phyloP scores from a whole-genome alignment of 2,888 invertebrate species.

The Chouioia cunea region DNA sequence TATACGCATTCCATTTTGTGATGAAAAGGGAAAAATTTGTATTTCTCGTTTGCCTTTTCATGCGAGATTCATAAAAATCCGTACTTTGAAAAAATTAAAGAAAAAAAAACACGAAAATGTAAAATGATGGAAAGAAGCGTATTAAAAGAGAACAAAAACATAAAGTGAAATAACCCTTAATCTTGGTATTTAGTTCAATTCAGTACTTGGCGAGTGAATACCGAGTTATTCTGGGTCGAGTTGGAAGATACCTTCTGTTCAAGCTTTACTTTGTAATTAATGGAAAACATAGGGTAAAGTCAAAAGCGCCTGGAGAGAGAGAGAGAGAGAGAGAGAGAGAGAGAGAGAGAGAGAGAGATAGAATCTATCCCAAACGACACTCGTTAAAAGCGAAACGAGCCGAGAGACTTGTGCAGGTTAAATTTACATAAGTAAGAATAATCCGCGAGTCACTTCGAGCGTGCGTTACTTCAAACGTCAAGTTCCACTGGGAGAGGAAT shows the following conservation, averaged over 20 bases:
- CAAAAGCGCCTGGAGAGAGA: not conserved
- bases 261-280: constrained; percentile 25
- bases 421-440: constrained; percentile 43
- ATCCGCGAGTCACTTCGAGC: constrained; percentile 6
- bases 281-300: constrained; percentile 22
- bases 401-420: constrained; percentile 17
- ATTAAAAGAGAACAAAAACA: no score
- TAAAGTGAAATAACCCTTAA: no score
- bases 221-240: constrained; percentile 20
- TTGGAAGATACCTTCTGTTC: not conserved
- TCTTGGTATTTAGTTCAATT: not conserved
- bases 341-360: not conserved
- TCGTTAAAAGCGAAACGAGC: constrained; percentile 31
- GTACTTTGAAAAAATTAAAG: no score
- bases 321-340: not conserved
- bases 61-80: no score
- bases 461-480: no score
- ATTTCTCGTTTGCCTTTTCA: no score
- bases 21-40: no score
- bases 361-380: constrained; percentile 11
- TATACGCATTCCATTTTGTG: no score
- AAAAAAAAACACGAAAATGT: no score
- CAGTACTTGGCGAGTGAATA: not conserved
- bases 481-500: no score
- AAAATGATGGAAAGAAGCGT: no score